Evolutionary conservation across 2,797 vertebrate genomes (phyloP).

Genomic region (Eptatretus atami): DNA sequence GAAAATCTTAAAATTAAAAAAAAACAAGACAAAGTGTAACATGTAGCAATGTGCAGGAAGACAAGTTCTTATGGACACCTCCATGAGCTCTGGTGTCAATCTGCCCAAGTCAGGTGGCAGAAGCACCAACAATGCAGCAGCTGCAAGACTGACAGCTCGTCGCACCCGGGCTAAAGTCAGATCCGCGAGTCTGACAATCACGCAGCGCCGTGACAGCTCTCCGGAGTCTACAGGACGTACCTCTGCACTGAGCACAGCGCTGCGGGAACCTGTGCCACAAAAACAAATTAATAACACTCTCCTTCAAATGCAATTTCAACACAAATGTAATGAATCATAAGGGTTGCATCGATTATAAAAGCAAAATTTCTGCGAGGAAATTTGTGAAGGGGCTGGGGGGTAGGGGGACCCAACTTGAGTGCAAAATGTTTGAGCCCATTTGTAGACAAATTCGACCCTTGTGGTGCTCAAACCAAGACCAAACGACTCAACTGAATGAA

Average conservation of each 20-base stretch:
- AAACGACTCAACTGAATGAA: too few species aligned
- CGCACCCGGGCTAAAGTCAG: slow-evolving; percentile 85
- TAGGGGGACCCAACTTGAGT: too few species aligned
- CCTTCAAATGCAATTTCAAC: neutral
- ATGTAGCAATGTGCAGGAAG: too few species aligned
- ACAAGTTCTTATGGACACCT: too few species aligned
- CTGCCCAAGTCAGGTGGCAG: slow-evolving; percentile 60
- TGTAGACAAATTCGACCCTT: too few species aligned
- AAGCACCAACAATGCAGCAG: slow-evolving; percentile 75
- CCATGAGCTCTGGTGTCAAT: slow-evolving; percentile 17
- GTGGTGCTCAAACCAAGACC: too few species aligned
- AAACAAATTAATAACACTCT: neutral
- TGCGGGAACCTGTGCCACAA: slow-evolving; percentile 36
- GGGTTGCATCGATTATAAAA: neutral
- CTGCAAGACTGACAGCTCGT: slow-evolving; percentile 70
- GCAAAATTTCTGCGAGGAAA: too few species aligned
- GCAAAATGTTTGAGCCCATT: too few species aligned
- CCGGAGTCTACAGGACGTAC: slow-evolving; percentile 70
- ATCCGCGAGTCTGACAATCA: slow-evolving; percentile 67
- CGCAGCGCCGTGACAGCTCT: slow-evolving; percentile 74
- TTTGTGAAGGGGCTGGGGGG: too few species aligned
- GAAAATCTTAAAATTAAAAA: too few species aligned
- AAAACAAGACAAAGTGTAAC: too few species aligned
- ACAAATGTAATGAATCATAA: neutral
- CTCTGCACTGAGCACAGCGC: slow-evolving; percentile 72